phyloP scores from a whole-genome alignment of 2,113 vertebrate species.

The Paraplagusia blochii region DNA sequence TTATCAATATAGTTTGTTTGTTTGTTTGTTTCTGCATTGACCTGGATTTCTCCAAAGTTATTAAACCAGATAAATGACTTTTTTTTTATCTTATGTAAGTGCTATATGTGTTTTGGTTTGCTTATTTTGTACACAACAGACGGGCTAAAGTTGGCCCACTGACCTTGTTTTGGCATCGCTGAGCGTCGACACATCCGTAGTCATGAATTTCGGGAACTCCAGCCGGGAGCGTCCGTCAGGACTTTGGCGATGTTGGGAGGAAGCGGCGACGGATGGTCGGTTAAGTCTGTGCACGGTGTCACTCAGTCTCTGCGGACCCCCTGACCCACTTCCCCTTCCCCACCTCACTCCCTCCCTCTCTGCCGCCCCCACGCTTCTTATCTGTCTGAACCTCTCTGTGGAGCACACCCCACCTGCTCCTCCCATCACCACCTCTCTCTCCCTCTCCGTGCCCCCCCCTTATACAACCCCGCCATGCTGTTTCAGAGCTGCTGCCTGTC shows the following conservation, averaged over 20 bases:
- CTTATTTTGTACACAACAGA: too few species aligned
- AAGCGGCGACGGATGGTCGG: constrained; percentile 71
- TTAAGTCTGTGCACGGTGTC: constrained; percentile 87
- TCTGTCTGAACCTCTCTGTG: constrained; percentile 59
- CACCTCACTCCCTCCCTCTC: constrained; percentile 56
- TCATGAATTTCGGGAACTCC: constrained; percentile 2
- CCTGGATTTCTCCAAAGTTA: too few species aligned
- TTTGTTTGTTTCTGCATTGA: too few species aligned
- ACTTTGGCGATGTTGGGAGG: constrained; percentile 34
- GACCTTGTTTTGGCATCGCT: not conserved
- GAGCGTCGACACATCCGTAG: constrained; percentile 1
- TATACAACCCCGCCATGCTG: constrained; percentile 64
- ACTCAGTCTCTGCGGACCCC: constrained; percentile 93
- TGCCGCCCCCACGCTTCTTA: constrained; percentile 44
- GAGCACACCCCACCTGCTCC: constrained; percentile 17
- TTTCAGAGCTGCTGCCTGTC: constrained; percentile 89
- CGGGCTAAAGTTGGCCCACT: too few species aligned
- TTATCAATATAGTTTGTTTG: too few species aligned
- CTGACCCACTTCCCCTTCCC: constrained; percentile 91
- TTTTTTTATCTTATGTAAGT: too few species aligned
- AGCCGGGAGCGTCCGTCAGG: constrained; percentile 33
- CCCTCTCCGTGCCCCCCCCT: constrained; percentile 57
- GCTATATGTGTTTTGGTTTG: too few species aligned
- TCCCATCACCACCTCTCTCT: constrained; percentile 14
- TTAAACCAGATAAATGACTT: too few species aligned